Conservation (phyloP, 2,797 vertebrate genomes). For the Nannoperca australis region DNA sequence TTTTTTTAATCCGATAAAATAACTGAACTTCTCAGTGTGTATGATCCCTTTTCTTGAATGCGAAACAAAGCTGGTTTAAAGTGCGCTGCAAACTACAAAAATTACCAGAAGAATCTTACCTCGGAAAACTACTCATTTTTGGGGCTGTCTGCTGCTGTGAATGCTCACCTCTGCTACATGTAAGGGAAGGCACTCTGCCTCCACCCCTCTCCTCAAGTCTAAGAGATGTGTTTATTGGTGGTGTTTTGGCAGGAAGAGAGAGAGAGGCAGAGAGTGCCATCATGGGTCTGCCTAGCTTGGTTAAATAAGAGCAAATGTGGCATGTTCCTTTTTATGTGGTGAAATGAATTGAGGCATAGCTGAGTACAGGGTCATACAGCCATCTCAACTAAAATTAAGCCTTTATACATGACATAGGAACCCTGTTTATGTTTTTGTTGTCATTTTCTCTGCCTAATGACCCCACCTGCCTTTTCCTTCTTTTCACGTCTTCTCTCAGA, state of each 20-base stretch:
- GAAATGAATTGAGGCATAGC: neutral
- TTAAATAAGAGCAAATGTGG: neutral
- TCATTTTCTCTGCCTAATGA: slow-evolving; percentile 4
- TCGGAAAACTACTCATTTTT: neutral
- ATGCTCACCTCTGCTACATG: neutral
- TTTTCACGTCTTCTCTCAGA: slow-evolving; percentile 79
- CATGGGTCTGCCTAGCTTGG: neutral
- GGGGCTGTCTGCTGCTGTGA: neutral
- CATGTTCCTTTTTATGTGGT: neutral
- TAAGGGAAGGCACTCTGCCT: neutral
- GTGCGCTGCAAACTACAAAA: neutral
- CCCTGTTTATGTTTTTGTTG: neutral
- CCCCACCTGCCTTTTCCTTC: neutral
- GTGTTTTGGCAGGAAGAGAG: neutral
- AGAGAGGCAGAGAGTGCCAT: neutral
- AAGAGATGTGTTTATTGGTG: neutral
- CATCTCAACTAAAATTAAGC: neutral
- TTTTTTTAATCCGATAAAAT: too few relatives aligned
- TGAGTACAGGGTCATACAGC: neutral
- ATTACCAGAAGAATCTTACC: neutral
- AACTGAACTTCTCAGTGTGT: neutral
- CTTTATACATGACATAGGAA: neutral
- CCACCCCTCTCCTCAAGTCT: neutral
- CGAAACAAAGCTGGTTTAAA: neutral
- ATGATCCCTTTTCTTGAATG: neutral